Base-by-base conservation (phyloP, 2,113 vertebrate genomes). In the Bubo blakistoni region DNA sequence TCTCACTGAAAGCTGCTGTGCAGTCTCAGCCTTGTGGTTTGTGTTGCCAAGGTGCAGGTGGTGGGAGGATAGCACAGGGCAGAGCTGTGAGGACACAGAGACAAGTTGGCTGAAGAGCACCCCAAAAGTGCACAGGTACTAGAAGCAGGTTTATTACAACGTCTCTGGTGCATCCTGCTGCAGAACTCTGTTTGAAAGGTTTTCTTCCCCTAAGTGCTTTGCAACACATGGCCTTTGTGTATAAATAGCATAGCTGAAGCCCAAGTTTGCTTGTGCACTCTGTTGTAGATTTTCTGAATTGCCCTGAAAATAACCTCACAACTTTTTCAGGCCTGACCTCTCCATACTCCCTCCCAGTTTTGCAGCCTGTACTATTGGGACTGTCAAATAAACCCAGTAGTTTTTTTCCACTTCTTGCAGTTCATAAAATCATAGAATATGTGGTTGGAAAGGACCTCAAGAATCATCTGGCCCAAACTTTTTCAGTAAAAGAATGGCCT, bases 1-100 rank as follows among this genome's bases (percentile, higher is more conserved):
- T 25, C 6, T 1, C 0, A 0, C 3, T 66, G 46, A 76, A 86
- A 73, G 58, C 15, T 51, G 8, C 36, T 42, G 13, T 40, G n/a
- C 16, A 62, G 19, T 14, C 17, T 58, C 49, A 73, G 36, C 30
- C 19, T 63, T 58, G 8, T 0, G 0, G 9, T 85, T 86, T 78
- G 6, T 44, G 32, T 66, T 81, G 61, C 46, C 42, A 32, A 42
- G 49, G 24, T 32, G 8, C 27, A 18, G 32, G 32, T 70, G 20
- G 7, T n/a, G 5, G 24, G 16, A 90, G 40, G 7, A 38, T 51
- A 24, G 38, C 54, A 29, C 10, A 54, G 38, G 22, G 9, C 26
- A 49, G 36, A 72, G 14, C 8, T 57, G 14, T 71, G 20, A 88
- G 27, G 22, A 24, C 16, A 29, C 27, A 32, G 11, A 51, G 12